Base-by-base conservation (phyloP, 1,140 invertebrate species). In the Drosophila triauraria region DNA sequence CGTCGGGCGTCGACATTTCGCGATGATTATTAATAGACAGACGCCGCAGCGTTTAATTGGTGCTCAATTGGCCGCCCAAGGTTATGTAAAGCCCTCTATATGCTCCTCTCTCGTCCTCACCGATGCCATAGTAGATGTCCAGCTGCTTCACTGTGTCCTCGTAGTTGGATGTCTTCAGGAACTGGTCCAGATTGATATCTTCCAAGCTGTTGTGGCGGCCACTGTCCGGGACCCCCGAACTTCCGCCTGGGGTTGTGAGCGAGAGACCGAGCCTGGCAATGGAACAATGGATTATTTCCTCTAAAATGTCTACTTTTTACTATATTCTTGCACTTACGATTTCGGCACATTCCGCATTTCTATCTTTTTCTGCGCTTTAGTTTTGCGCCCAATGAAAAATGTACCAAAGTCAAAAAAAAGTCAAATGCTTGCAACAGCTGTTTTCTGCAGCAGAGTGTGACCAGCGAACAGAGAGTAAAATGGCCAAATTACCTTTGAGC, bases 111-210 rank as follows among this genome's bases (percentile, higher is more conserved):
- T 9, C 12, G 17, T 72, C 67, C 85, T 94, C 94, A 98, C 97
- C 97, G 83, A 98, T 97, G 83, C 97, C 97, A 95, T 98, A 98
- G 93, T 98, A 98, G 87, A 97, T 96, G 93, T 98, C 97, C 54
- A 98, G 93, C 93, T 98, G 97, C 78, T 95, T 94, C 4, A 98
- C 96, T 42, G 97, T 98, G 74, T 98, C 97, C 93, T 98, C 97
- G 94, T 98, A 98, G 93, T 97, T 97, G 9, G 96, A 96, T 42
- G 96, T 96, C 93, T 97, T 97, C 35, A 97, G 92, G 90, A 96
- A 96, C 93, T 96, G 96, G 78, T 96, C 96, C n/a, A 95, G 93
- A 93, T 95, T 94, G 51, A 96, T 95, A 67, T 96, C 95, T 82
- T 96, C 95, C 79, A 95, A 93, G 83, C 95, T 96, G 30, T 94